Conservation (phyloP, 2,797 vertebrate species). For the Petrocephalus sullivani region DNA sequence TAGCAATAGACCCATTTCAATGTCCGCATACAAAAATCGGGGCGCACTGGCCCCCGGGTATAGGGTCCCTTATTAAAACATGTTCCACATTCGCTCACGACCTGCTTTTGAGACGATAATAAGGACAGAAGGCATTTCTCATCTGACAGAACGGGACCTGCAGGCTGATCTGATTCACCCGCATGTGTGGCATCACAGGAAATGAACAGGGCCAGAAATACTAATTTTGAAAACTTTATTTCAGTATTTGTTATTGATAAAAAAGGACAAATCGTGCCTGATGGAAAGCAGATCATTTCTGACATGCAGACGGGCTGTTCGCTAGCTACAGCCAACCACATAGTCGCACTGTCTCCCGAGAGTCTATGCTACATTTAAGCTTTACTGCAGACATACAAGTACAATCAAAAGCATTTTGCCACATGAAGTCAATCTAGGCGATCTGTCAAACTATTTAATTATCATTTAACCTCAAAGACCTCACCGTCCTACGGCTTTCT, state of each 20-base stretch:
- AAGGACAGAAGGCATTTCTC: not conserved
- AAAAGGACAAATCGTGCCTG: not conserved
- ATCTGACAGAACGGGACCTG: not conserved
- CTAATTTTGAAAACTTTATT: not conserved
- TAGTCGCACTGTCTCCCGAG: not conserved
- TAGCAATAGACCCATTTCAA: not conserved
- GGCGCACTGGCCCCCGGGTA: not conserved
- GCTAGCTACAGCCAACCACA: not conserved
- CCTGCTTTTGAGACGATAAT: not conserved
- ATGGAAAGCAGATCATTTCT: not conserved
- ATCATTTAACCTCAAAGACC: not conserved
- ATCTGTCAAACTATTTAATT: not conserved
- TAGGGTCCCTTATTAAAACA: constrained; percentile 2
- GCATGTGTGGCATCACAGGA: not conserved
- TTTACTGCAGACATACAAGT: not conserved
- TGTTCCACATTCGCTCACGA: constrained; percentile 10
- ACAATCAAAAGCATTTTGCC: not conserved
- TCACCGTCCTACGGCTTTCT: not conserved
- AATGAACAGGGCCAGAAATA: not conserved
- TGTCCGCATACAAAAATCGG: not conserved
- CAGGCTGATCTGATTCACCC: not conserved
- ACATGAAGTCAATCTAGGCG: not conserved
- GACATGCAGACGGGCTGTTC: not conserved
- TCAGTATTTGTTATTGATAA: not conserved
- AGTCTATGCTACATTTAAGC: not conserved